phyloP scores from a whole-genome alignment of 2,888 invertebrate genomes.

The Dryocosmus kuriphilus region DNA sequence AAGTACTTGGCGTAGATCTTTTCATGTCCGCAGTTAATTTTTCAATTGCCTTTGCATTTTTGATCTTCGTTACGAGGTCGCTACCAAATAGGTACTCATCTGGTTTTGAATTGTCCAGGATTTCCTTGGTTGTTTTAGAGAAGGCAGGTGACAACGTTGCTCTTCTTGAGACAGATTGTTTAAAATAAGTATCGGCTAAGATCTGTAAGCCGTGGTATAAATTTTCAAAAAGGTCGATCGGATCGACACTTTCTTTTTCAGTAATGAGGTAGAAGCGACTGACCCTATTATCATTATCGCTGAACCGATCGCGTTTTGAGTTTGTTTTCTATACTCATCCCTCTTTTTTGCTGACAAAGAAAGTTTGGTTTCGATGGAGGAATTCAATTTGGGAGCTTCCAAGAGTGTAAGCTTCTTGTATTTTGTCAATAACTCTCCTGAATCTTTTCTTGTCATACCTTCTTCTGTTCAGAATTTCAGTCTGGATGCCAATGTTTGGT shows the following conservation, averaged over 20 bases:
- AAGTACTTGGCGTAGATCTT: not conserved
- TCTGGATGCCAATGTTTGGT: not conserved
- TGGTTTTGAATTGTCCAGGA: too few relatives aligned
- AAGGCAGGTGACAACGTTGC: not conserved
- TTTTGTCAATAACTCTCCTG: not conserved
- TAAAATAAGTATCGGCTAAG: not conserved
- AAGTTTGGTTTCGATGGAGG: not conserved
- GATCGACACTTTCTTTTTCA: constrained; percentile 2
- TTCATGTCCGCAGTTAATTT: not conserved
- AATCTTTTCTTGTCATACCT: not conserved
- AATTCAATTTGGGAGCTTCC: not conserved
- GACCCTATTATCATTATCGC: too few relatives aligned
- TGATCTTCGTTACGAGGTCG: too few relatives aligned
- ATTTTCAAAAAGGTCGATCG: not conserved
- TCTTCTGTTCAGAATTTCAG: constrained; percentile 2
- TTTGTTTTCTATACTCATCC: too few relatives aligned
- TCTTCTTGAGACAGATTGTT: not conserved
- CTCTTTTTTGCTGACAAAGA: too few relatives aligned
- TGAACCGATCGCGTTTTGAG: too few relatives aligned
- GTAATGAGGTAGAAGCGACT: not conserved
- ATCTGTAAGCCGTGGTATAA: not conserved
- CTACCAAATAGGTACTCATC: too few relatives aligned
- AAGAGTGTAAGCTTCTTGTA: not conserved
- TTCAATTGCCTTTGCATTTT: too few relatives aligned
- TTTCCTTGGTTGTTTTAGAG: not conserved